Conservation (phyloP, 2,888 invertebrate genomes). For the Deroplatys truncata region DNA sequence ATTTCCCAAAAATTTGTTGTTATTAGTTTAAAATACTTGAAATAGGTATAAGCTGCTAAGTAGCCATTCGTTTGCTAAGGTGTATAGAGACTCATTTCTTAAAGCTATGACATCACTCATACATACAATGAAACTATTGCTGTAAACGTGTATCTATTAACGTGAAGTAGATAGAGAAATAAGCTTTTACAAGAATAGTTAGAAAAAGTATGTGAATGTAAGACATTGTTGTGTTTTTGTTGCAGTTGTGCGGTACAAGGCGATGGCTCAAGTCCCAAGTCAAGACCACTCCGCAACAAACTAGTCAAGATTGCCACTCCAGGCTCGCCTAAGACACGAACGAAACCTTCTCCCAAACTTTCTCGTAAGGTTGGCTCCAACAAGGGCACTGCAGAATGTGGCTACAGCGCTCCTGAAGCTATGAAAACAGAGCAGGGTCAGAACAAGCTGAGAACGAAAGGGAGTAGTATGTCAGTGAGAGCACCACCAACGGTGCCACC, state of each 20-base stretch:
- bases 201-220: no score
- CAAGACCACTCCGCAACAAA: conserved; percentile 26
- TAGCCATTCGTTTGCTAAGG: no score
- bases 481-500: background rate
- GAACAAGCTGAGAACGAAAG: background rate
- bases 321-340: conserved; percentile 39
- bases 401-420: no score
- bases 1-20: no score
- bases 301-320: conserved; percentile 12
- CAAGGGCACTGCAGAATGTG: background rate
- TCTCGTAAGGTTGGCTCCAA: background rate
- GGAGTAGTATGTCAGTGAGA: background rate
- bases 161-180: no score
- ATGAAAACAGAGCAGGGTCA: background rate
- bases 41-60: no score
- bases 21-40: no score
- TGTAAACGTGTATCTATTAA: no score
- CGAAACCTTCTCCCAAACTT: background rate
- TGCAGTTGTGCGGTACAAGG: conserved; percentile 30
- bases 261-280: conserved; percentile 33
- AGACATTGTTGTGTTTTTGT: background rate
- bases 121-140: no score
- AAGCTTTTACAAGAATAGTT: no score
- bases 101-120: no score
- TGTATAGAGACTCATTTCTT: no score